Conservation (phyloP, 64 coral and sea anemone species). For the Montipora foliosa region DNA sequence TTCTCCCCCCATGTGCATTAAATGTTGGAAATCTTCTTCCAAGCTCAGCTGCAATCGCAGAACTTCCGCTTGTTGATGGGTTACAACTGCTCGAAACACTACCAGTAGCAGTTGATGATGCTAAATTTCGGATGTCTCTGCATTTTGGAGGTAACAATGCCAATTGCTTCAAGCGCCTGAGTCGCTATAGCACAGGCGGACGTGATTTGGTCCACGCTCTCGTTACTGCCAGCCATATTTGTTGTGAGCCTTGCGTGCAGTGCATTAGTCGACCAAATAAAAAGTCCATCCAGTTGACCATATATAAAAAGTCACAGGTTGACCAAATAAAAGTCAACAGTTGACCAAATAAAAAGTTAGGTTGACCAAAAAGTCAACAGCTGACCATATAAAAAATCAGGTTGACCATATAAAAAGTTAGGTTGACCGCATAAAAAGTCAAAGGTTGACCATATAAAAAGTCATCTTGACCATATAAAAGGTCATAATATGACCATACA, state of each 20-base stretch:
- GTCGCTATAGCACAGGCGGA: too few relatives aligned
- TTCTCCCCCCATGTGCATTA: background rate
- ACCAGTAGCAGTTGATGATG: constrained; percentile 30
- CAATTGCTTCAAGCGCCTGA: too few relatives aligned
- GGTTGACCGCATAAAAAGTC: too few relatives aligned
- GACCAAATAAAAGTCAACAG: constrained; percentile 11
- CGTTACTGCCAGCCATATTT: background rate
- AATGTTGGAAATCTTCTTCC: background rate
- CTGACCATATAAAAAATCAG: too few relatives aligned
- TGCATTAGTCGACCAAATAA: constrained; percentile 13
- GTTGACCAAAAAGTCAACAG: too few relatives aligned
- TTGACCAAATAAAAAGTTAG: too few relatives aligned
- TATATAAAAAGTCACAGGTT: constrained; percentile 1
- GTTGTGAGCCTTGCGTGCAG: background rate
- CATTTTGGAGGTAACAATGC: constrained; percentile 3
- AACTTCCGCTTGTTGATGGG: background rate
- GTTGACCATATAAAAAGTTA: too few relatives aligned
- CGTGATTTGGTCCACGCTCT: too few relatives aligned
- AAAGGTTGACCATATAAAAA: too few relatives aligned
- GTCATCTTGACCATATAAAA: too few relatives aligned
- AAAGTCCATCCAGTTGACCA: too few relatives aligned
- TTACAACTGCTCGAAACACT: background rate
- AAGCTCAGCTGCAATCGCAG: background rate
- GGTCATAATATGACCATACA: too few relatives aligned
- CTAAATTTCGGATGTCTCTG: constrained; percentile 24